phyloP scores from a whole-genome alignment of 2,113 vertebrate species.

The Callaeas wilsoni region DNA sequence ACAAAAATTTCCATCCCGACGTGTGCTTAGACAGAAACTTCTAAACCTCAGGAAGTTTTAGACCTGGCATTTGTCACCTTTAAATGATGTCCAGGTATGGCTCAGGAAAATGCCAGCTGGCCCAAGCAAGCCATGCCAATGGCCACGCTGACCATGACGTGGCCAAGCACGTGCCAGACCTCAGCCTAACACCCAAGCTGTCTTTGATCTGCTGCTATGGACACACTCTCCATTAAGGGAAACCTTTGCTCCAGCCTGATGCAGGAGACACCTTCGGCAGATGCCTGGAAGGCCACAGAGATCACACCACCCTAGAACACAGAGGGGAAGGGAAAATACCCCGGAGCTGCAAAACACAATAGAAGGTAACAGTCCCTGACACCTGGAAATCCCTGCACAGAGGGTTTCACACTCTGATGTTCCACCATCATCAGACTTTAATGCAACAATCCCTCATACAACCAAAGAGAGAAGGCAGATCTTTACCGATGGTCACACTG shows the following conservation, averaged over 20 bases:
- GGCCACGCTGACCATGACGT: background rate
- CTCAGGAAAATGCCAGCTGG: background rate
- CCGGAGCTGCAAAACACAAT: background rate
- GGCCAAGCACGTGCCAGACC: background rate
- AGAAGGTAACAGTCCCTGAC: background rate
- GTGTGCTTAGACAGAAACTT: background rate
- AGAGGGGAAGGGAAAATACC: background rate
- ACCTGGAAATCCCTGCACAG: background rate
- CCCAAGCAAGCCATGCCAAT: background rate
- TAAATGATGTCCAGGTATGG: background rate
- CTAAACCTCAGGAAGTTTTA: background rate
- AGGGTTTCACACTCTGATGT: background rate
- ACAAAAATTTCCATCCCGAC: background rate
- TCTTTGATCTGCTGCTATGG: background rate
- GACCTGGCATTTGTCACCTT: background rate
- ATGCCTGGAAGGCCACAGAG: background rate
- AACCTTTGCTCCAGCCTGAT: background rate
- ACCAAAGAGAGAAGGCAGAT: background rate
- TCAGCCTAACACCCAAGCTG: background rate
- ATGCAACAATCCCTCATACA: background rate
- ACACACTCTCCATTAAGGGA: background rate
- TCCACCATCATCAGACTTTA: background rate
- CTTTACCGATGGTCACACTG: background rate
- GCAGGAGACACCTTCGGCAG: background rate
- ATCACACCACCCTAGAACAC: background rate